These are phyloP conservation scores for Girardinus metallicus DNA, from an alignment of 2,797 vertebrate species.

Conservation along the genomic window DNA sequence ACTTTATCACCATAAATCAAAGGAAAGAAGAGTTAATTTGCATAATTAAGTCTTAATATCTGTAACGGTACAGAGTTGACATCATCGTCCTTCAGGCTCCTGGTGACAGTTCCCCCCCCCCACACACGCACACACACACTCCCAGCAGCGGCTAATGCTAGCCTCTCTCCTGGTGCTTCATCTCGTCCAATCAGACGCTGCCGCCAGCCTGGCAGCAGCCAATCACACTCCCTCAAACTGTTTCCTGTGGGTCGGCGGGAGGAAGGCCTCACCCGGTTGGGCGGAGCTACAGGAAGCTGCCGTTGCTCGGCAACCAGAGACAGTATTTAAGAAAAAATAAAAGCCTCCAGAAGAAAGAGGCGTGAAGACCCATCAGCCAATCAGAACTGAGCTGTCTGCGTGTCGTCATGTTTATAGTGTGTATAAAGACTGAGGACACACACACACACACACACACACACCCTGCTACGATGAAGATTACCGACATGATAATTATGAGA, in stretches of 20 bases:
- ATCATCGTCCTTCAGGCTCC: slow-evolving; percentile 2
- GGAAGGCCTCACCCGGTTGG: slow-evolving; percentile 19
- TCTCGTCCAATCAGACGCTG: slow-evolving; percentile 43
- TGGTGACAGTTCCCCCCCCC: neutral
- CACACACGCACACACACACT: slow-evolving; percentile 15
- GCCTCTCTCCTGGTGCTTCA: slow-evolving; percentile 62
- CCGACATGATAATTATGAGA: slow-evolving; percentile 56
- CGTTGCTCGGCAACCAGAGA: slow-evolving; percentile 57
- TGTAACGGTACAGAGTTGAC: neutral
- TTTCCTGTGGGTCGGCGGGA: slow-evolving; percentile 33
- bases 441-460: slow-evolving; percentile 24
- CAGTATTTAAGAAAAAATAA: slow-evolving; percentile 18
- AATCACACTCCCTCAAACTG: slow-evolving; percentile 33
- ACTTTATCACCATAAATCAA: neutral
- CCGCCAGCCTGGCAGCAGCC: slow-evolving; percentile 22
- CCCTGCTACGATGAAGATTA: slow-evolving; percentile 50
- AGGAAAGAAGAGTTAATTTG: neutral
- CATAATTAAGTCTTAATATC: neutral
- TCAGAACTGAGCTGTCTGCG: slow-evolving; percentile 47
- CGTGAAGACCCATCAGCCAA: slow-evolving; percentile 44
- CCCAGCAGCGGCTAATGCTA: slow-evolving; percentile 64
- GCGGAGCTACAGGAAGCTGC: slow-evolving; percentile 38
- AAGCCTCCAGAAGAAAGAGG: slow-evolving; percentile 31
- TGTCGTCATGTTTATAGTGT: slow-evolving; percentile 67
- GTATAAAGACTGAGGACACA: slow-evolving; percentile 65